Conservation (phyloP, 2,113 vertebrate species). For the Ceyx melanurus region DNA sequence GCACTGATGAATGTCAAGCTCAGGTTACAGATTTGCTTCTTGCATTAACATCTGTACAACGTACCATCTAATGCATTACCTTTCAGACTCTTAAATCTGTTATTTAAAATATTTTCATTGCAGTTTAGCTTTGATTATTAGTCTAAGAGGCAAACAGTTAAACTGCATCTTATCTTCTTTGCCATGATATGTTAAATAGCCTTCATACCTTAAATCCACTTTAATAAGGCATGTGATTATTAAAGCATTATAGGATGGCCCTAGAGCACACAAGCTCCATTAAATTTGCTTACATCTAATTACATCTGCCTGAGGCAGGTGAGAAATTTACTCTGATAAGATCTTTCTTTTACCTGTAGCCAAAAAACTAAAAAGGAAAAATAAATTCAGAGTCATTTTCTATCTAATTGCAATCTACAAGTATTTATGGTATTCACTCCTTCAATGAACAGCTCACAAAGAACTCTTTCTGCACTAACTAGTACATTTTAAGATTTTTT, state of each 20-base stretch:
- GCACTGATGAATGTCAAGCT: slow-evolving; percentile 12
- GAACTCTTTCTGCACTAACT: slow-evolving; percentile 69
- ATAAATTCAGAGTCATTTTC: slow-evolving; percentile 59
- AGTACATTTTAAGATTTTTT: slow-evolving; percentile 48
- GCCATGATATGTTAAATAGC: slow-evolving; percentile 82
- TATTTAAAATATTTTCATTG: slow-evolving; percentile 70
- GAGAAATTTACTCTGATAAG: slow-evolving; percentile 87
- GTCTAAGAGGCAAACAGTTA: slow-evolving; percentile 62
- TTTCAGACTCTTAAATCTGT: slow-evolving; percentile 51
- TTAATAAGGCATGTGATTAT: slow-evolving; percentile 88
- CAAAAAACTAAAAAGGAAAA: slow-evolving; percentile 58
- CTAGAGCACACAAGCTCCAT: slow-evolving; percentile 77
- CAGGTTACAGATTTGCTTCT: slow-evolving; percentile 45
- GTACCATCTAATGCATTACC: not conserved
- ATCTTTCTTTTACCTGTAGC: slow-evolving; percentile 86
- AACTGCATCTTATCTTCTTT: slow-evolving; percentile 67
- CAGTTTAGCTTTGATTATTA: slow-evolving; percentile 58
- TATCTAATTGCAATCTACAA: slow-evolving; percentile 85
- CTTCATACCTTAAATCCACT: slow-evolving; percentile 82
- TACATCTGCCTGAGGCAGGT: slow-evolving; percentile 85
- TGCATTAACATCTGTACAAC: slow-evolving; percentile 30
- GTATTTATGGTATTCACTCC: slow-evolving; percentile 80
- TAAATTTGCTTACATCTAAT: slow-evolving; percentile 90
- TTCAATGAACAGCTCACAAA: slow-evolving; percentile 70
- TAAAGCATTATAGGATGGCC: slow-evolving; percentile 80